These are phyloP conservation scores for Thymelicus acteon DNA, from an alignment of 2,888 invertebrate species.

Conservation along the genomic window DNA sequence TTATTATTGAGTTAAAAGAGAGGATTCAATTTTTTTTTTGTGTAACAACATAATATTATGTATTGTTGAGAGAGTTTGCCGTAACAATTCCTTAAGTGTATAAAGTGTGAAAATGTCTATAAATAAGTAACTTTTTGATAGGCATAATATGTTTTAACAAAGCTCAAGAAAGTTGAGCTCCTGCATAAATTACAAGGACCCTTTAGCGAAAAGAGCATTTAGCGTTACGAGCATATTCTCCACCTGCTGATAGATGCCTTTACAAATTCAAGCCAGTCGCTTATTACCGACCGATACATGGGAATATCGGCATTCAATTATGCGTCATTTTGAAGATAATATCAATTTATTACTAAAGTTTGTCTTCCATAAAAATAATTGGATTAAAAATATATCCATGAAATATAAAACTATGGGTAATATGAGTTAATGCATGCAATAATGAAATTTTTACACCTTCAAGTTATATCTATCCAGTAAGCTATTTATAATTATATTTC, in stretches of 20 bases:
- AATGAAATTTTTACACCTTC: constrained; percentile 18
- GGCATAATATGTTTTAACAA: not conserved
- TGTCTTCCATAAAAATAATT: constrained; percentile 33
- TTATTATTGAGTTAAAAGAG: not conserved
- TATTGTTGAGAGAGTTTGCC: too few species aligned
- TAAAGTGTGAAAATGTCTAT: not conserved
- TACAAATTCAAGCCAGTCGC: constrained; percentile 26
- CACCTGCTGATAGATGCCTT: constrained; percentile 31
- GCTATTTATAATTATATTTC: constrained; percentile 6
- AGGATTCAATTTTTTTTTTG: too few species aligned
- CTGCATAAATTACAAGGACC: constrained; percentile 1
- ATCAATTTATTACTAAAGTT: constrained; percentile 35
- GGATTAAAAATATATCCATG: constrained; percentile 31
- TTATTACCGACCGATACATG: constrained; percentile 29
- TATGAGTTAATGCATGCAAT: constrained; percentile 28
- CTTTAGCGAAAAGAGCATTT: constrained; percentile 1
- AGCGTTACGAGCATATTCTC: not conserved
- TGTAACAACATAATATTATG: too few species aligned
- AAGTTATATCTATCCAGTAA: constrained; percentile 9
- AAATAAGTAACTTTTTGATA: not conserved
- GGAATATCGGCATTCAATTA: constrained; percentile 34
- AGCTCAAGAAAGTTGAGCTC: constrained; percentile 6
- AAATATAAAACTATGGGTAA: constrained; percentile 28
- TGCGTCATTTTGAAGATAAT: constrained; percentile 30
- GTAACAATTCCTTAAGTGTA: not conserved